Percentiles rank a stretch among this genome's conserved stretches.
Conservation (phyloP, 1,140 invertebrate genomes). For the Zaprionus taronus region DNA sequence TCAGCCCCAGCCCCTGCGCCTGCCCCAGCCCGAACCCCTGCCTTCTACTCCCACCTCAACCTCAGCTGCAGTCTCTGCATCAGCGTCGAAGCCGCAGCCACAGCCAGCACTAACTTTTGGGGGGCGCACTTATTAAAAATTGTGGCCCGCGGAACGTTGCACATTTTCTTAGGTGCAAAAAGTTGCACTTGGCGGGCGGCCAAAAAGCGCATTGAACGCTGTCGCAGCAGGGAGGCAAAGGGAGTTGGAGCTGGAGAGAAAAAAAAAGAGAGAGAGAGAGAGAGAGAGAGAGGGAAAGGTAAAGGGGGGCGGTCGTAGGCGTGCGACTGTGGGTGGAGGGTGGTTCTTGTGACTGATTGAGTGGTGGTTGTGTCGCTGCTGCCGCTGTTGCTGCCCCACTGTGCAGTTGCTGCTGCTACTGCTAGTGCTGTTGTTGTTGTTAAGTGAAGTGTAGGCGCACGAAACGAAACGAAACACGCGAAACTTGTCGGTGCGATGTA, state of each 20-base stretch:
- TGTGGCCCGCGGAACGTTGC: conserved; percentile 37
- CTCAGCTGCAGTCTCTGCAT: not conserved
- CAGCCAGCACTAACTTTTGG: conserved; percentile 36
- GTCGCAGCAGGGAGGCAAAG: not conserved
- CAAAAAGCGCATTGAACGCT: conserved; percentile 44
- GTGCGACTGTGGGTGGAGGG: not conserved
- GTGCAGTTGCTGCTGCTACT: not conserved
- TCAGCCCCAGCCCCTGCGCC: no score
- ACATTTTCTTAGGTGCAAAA: conserved; percentile 78
- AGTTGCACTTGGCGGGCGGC: conserved; percentile 65
- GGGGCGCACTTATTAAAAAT: conserved; percentile 56
- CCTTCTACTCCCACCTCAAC: not conserved
- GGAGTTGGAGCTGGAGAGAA: not conserved
- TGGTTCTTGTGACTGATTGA: conserved; percentile 41
- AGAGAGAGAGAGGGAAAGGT: not conserved
- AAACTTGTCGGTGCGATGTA: conserved; percentile 78
- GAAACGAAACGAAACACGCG: conserved; percentile 71
- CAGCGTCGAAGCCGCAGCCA: not conserved
- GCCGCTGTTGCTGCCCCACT: conserved; percentile 1
- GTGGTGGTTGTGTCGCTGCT: conserved; percentile 12
- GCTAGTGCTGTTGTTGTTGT: conserved; percentile 44
- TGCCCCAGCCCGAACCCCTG: no score
- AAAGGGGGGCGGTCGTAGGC: not conserved
- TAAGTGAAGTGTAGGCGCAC: conserved; percentile 77
- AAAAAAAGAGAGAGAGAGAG: not conserved